Evolutionary conservation across 1,140 invertebrate genomes (phyloP), one percentile per base, ranked within the genome.

Genomic region (Drosophila melanica): DNA sequence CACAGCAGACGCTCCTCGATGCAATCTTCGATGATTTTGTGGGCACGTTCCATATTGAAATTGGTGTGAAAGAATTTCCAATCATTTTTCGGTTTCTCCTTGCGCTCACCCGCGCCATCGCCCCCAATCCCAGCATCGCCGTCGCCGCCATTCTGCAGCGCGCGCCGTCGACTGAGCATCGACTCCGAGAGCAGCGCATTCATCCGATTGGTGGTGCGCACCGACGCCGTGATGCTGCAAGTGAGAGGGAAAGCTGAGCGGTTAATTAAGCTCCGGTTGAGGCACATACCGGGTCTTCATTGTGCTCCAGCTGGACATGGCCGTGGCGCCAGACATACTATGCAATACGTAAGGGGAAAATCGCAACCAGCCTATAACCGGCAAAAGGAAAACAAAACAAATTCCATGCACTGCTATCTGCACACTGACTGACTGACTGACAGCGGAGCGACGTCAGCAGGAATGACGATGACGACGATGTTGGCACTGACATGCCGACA

Each of bases 191-290:
- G 86, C 42, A 92, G 27, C 1, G 90, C 90, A 72, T 92, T 92
- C 89, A 92, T 92, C 20, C 90, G 90, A 64, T 92, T 91, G 44
- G 90, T 92, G 59, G 90, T 92, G 7, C 90, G 81, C 74, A 92
- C 90, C 5, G 90, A 92, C 27, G 90, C 90, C 16, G 90, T 92
- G 50, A 92, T 92, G 45, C 90, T 92, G 59, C 48, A 67, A 47
- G 27, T 48, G 51, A 50, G 76, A 78, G 11, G 41, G 16, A 55
- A 78, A 67, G 42, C 48, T 39, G 6, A 27, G 66, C 23, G 33
- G 37, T 44, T 39, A 27, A 20, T 35, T 39, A 18, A 39, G 27
- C 6, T 41, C 8, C 27, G 8, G 23, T 23, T 10, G 6, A 37
- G 0, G 27, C 9, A 55, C 67, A 47, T 90, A 90, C 87, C 87